These are phyloP conservation scores for Campoletis sonorensis DNA, from an alignment of 1,140 invertebrate genomes.

Conservation along the genomic window DNA sequence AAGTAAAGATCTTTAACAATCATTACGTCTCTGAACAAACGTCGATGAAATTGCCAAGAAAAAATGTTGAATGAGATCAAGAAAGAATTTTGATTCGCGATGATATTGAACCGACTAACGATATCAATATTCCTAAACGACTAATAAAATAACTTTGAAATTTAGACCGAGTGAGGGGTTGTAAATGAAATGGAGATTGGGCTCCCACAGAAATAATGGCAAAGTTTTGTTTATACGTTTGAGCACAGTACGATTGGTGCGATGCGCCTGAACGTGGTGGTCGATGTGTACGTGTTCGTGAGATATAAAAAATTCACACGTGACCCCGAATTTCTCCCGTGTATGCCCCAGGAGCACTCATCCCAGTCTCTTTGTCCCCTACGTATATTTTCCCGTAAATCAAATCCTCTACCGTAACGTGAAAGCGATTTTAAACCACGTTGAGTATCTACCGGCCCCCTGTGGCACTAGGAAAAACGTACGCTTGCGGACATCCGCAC, in stretches of 20 bases:
- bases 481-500: background rate
- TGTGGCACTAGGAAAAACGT: background rate
- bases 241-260: background rate
- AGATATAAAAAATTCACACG: constrained; percentile 40
- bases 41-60: background rate
- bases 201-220: background rate
- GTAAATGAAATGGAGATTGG: background rate
- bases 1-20: too few relatives aligned
- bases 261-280: background rate
- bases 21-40: background rate
- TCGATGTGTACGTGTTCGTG: constrained; percentile 1
- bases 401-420: constrained; percentile 24
- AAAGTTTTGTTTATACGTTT: background rate
- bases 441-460: background rate
- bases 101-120: background rate
- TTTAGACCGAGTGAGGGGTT: background rate
- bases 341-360: background rate
- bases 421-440: constrained; percentile 31
- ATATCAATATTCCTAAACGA: background rate
- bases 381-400: constrained; percentile 26
- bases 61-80: too few relatives aligned
- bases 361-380: background rate
- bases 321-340: constrained; percentile 17
- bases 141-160: background rate
- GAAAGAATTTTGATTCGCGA: too few relatives aligned